These are phyloP conservation scores for Rhagonycha fulva DNA, from an alignment of 2,888 invertebrate species.

Conservation along the genomic window DNA sequence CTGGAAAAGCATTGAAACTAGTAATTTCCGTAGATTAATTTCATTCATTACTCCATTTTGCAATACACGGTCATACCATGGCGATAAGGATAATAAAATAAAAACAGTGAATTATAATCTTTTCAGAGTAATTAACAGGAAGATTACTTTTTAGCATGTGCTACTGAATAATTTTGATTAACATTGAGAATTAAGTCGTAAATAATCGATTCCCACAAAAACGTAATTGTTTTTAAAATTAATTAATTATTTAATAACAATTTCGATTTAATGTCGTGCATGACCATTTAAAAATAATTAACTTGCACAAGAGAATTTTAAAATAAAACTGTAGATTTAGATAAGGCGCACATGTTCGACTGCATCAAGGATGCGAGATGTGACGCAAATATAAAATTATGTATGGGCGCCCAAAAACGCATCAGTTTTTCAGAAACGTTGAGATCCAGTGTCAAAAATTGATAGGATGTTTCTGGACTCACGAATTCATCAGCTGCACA, in stretches of 20 bases:
- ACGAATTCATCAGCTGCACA: neutral
- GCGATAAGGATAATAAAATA: neutral
- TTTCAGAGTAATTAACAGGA: neutral
- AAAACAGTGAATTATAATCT: neutral
- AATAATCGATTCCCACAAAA: neutral
- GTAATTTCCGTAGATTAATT: neutral
- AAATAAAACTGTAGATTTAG: neutral
- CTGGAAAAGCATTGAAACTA: neutral
- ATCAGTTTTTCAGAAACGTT: neutral
- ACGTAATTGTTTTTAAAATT: neutral
- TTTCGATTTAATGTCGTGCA: neutral
- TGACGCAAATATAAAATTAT: neutral
- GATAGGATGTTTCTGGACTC: neutral
- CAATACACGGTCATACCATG: neutral
- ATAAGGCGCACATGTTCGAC: constrained; percentile 1
- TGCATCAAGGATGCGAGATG: neutral
- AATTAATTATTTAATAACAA: neutral
- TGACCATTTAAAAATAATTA: neutral
- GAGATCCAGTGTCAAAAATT: too few relatives aligned
- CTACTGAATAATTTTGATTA: neutral
- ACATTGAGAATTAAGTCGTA: neutral
- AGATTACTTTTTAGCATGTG: neutral
- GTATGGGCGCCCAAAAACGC: neutral
- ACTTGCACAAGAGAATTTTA: constrained; percentile 1
- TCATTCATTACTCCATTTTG: neutral